Conservation (phyloP, 2,113 vertebrate genomes). For the Macaca fascicularis region DNA sequence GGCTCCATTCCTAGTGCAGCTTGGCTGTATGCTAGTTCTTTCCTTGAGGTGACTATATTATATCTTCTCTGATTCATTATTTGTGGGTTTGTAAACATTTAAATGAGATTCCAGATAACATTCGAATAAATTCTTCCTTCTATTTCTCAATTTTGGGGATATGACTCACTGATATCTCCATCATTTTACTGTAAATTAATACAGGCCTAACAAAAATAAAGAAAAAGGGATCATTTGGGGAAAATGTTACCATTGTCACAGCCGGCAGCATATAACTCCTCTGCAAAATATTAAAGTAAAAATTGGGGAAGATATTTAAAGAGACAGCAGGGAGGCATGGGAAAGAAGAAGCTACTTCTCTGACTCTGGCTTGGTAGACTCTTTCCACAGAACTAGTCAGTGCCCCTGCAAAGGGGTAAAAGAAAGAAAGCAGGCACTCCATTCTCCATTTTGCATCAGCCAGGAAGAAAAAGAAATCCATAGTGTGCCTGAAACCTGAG, state of each 20-base stretch:
- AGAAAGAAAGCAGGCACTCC: neutral
- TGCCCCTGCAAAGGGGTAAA: neutral
- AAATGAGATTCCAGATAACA: neutral
- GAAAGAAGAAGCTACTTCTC: neutral
- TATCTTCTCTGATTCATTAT: neutral
- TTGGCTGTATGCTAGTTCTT: neutral
- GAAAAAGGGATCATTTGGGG: neutral
- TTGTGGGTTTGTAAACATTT: constrained; percentile 11
- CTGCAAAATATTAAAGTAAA: neutral
- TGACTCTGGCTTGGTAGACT: neutral
- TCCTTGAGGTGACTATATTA: neutral
- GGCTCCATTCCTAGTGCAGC: neutral
- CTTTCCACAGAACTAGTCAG: neutral
- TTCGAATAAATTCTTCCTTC: neutral
- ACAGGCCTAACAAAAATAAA: constrained; percentile 13
- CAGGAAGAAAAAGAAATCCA: neutral
- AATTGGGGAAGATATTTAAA: neutral
- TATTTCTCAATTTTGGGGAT: neutral
- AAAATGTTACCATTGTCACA: neutral
- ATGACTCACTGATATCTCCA: neutral
- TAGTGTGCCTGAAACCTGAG: neutral
- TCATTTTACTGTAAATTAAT: constrained; percentile 27
- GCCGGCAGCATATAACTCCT: neutral
- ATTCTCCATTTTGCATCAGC: neutral
- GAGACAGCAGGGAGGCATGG: neutral